Base-by-base conservation (phyloP, 2,888 invertebrate genomes). In the Drosophila anomalata region DNA sequence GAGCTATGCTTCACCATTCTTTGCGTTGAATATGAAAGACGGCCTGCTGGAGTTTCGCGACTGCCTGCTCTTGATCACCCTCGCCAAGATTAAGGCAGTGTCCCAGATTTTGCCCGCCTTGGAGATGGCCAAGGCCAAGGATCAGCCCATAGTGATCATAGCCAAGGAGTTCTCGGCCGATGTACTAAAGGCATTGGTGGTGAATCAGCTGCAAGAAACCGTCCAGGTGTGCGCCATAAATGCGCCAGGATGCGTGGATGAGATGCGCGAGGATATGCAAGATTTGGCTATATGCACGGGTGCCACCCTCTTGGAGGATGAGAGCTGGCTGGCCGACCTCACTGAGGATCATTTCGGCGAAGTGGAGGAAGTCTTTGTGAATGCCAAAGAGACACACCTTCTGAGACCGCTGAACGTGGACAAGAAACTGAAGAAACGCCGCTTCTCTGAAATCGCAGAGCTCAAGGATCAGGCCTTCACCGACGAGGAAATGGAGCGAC, bases 1-100 rank as follows among this genome's bases (percentile, higher is more conserved):
- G 88, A 99, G 99, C 75, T 99, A 98, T 92, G 99, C 99, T 92
- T 99, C 99, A 66, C 99, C 99, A 50, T 99, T 99, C 92, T 99
- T 99, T 93, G 99, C 99, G 0, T 9, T 42, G 41, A 17, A 20
- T 5, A 8, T 17, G 8, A 20, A 8, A 3, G 20, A 42, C 41
- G 41, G 41, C 7, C 8, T 20, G 1, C 8, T 98, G 52, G 99
- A 99, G 92, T 99, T 97, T 92, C 97, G 98, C 92, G 98, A 99
- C 92, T 97, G 97, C 50, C 93, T 99, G 47, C 92, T 99, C 14
- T 93, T 99, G 53, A 95, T 99, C 89, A 97, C 97, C 73, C 98
- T 99, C 91, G 99, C 98, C 93, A 99, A 99, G 92, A 98, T 99
- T 86, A 97, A 98, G 17, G 96, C 96, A 73, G 96, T 98, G 2